A percentile compares a stretch with the other conserved stretches of the same genome.
Evolutionary conservation across 2,797 vertebrate genomes (phyloP).

Genomic region (Acanthiza pusilla): DNA sequence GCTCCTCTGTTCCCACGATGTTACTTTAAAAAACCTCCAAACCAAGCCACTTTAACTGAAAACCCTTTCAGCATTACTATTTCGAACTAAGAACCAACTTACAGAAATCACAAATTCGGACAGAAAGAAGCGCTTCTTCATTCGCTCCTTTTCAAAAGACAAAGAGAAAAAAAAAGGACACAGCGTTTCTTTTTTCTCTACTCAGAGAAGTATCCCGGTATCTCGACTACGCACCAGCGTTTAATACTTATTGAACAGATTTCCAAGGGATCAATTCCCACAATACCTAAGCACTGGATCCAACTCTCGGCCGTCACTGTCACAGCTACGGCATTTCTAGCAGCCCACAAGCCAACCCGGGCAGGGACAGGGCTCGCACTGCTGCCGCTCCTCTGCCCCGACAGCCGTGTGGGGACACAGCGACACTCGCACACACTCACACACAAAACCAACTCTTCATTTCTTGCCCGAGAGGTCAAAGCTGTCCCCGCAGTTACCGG

Average conservation of each 20-base stretch:
- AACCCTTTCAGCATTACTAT: neutral
- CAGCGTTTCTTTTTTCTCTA: neutral
- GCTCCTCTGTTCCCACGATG: neutral
- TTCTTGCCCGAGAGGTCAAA: slow-evolving; percentile 61
- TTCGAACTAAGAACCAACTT: neutral
- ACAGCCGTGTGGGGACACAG: neutral
- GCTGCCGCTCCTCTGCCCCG: neutral
- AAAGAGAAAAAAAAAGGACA: neutral
- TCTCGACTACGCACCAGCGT: neutral
- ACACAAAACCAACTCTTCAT: slow-evolving; percentile 33
- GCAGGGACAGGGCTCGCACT: neutral
- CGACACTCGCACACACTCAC: neutral
- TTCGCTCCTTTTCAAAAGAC: neutral
- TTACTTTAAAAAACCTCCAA: neutral
- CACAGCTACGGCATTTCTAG: accelerated
- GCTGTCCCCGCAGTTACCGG: slow-evolving; percentile 74
- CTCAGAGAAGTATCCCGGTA: neutral
- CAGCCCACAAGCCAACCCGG: neutral
- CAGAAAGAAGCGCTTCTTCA: neutral
- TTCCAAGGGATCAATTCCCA: neutral
- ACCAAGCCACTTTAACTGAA: neutral
- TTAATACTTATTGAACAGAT: neutral
- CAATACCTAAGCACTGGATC: neutral
- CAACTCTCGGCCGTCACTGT: accelerated
- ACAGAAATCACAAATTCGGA: neutral